Conservation (phyloP, 2,888 invertebrate species). For the Campopleginae sp. region DNA sequence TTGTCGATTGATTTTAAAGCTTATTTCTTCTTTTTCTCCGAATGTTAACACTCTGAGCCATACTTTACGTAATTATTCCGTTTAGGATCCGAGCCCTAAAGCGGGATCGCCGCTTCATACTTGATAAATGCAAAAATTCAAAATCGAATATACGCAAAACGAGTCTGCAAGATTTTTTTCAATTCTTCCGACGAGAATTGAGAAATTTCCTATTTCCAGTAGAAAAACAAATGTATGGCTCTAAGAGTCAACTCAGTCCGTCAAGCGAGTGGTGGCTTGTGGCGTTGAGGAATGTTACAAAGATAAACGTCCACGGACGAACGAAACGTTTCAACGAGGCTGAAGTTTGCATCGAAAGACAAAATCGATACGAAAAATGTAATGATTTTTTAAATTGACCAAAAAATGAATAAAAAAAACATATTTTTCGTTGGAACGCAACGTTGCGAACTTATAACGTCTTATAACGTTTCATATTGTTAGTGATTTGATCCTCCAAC, state of each 20-base stretch:
- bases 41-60: not conserved
- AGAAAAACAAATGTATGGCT: not conserved
- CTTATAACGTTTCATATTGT: not conserved
- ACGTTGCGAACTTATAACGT: too few species aligned
- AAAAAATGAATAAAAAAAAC: too few species aligned
- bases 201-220: slow-evolving; percentile 1
- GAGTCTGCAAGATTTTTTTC: not conserved
- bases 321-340: not conserved
- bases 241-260: not conserved
- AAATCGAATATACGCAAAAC: not conserved
- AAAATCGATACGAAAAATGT: too few species aligned
- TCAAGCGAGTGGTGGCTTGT: not conserved
- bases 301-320: not conserved
- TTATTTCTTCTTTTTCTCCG: not conserved
- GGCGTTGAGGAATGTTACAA: slow-evolving; percentile 28
- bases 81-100: too few species aligned
- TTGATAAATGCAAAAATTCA: not conserved
- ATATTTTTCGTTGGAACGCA: too few species aligned
- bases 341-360: too few species aligned
- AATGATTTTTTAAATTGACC: too few species aligned
- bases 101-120: too few species aligned
- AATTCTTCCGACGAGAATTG: too few species aligned
- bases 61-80: not conserved
- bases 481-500: slow-evolving; percentile 10
- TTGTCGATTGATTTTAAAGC: not conserved